Percentiles rank a stretch among this genome's conserved stretches.
These are phyloP conservation scores for Mellilla xanthometata DNA, from an alignment of 2,888 invertebrate genomes.

Conservation along the genomic window DNA sequence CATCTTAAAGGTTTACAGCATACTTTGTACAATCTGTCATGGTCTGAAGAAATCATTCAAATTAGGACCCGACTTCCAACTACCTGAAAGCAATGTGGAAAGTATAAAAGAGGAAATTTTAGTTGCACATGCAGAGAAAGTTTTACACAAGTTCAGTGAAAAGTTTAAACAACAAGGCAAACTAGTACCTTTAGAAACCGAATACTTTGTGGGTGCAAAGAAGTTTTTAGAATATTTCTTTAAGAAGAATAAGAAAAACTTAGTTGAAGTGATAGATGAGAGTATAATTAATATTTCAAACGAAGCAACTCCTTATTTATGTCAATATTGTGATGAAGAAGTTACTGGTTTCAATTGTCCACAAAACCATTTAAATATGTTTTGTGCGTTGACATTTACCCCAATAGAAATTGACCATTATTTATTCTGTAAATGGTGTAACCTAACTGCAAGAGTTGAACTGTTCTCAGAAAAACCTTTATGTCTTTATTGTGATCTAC, in stretches of 20 bases:
- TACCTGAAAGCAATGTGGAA: slow-evolving; percentile 55
- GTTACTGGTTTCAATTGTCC: slow-evolving; percentile 54
- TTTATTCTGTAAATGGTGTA: slow-evolving; percentile 56
- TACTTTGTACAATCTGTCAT: slow-evolving; percentile 45
- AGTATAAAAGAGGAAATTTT: slow-evolving; percentile 57
- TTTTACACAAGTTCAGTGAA: slow-evolving; percentile 39
- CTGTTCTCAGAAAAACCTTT: slow-evolving; percentile 41
- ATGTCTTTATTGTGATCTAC: slow-evolving; percentile 66
- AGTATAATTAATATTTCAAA: slow-evolving; percentile 32
- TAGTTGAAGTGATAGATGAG: slow-evolving; percentile 34
- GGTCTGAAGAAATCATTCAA: slow-evolving; percentile 44
- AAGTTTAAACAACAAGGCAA: slow-evolving; percentile 31
- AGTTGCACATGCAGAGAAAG: slow-evolving; percentile 44
- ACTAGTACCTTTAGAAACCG: slow-evolving; percentile 41
- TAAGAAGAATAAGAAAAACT: slow-evolving; percentile 44
- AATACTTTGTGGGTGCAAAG: slow-evolving; percentile 46
- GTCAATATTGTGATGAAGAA: slow-evolving; percentile 62
- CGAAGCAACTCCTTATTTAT: slow-evolving; percentile 39
- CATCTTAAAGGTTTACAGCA: slow-evolving; percentile 58
- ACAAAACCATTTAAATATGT: slow-evolving; percentile 58
- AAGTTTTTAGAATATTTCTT: slow-evolving; percentile 56
- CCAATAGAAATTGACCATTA: slow-evolving; percentile 57
- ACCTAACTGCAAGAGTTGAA: slow-evolving; percentile 50
- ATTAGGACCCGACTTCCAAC: slow-evolving; percentile 24
- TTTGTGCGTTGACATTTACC: slow-evolving; percentile 62